Evolutionary conservation across 2,888 invertebrate genomes (phyloP).

Genomic region (Hanleya hanleyi): DNA sequence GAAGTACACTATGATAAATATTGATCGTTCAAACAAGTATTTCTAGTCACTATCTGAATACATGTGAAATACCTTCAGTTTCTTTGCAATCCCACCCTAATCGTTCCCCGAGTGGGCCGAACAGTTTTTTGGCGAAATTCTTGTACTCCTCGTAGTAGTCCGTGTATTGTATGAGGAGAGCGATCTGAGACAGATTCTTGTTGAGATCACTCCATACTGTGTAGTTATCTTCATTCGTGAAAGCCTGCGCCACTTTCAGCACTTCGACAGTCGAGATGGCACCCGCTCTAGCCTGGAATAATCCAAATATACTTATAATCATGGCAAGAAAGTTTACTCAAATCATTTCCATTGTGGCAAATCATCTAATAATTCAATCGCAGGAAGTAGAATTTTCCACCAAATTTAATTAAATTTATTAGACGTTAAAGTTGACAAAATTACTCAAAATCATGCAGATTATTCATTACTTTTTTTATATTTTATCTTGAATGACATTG

Average conservation of each 20-base stretch:
- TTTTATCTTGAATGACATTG: no score
- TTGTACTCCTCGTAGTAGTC: conserved; percentile 83
- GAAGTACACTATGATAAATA: no score
- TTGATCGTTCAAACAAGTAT: no score
- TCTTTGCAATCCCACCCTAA: conserved; percentile 90
- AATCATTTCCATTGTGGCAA: no score
- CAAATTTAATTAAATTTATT: no score
- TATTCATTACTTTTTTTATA: no score
- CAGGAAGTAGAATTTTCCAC: no score
- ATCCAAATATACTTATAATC: neutral
- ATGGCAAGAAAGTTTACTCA: no score
- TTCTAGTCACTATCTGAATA: no score
- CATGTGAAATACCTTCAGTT: conserved; percentile 85
- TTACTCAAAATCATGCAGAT: no score
- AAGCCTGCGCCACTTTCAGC: conserved; percentile 88
- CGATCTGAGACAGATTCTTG: conserved; percentile 84
- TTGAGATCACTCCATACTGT: conserved; percentile 87
- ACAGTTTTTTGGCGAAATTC: conserved; percentile 83
- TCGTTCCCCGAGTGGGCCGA: conserved; percentile 81
- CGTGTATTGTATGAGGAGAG: conserved; percentile 85
- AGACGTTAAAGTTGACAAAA: no score
- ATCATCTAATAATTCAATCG: no score
- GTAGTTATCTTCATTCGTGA: conserved; percentile 89
- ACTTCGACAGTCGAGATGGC: conserved; percentile 85
- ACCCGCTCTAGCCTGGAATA: conserved; percentile 80